phyloP scores from a whole-genome alignment of 2,888 invertebrate species.

The Lysandra bellargus region DNA sequence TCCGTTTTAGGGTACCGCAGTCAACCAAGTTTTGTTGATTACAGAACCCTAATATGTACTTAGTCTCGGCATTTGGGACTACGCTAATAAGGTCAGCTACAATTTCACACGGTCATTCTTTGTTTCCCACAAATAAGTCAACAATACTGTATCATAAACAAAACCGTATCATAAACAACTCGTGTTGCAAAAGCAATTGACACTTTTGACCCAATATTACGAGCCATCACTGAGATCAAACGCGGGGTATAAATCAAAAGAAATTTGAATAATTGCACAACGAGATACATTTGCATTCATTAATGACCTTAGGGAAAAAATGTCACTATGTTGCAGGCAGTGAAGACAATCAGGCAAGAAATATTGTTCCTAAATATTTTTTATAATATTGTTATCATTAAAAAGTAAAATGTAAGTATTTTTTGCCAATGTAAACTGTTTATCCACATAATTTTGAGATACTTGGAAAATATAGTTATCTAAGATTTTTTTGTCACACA shows the following conservation, averaged over 20 bases:
- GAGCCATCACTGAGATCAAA: neutral
- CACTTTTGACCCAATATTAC: neutral
- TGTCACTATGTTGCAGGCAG: conserved; percentile 9
- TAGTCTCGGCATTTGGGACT: neutral
- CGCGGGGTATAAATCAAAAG: neutral
- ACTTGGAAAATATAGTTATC: too few species aligned
- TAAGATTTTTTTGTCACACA: too few species aligned
- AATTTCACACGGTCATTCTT: neutral
- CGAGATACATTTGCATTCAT: conserved; percentile 6
- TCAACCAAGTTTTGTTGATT: too few species aligned
- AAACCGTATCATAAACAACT: neutral
- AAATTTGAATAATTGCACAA: conserved; percentile 27
- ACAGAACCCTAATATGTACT: neutral
- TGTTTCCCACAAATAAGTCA: neutral
- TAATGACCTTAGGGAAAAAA: conserved; percentile 12
- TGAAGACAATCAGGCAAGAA: neutral
- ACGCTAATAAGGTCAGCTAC: neutral
- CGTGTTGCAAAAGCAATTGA: neutral
- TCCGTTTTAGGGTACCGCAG: too few species aligned
- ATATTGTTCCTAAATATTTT: neutral
- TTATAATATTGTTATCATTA: neutral
- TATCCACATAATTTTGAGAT: neutral
- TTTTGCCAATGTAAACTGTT: neutral
- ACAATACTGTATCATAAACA: neutral
- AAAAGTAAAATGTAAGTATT: neutral